Evolutionary conservation across 2,113 vertebrate species (phyloP), one percentile per base, ranked within the genome.

Genomic region (Colaptes auratus): DNA sequence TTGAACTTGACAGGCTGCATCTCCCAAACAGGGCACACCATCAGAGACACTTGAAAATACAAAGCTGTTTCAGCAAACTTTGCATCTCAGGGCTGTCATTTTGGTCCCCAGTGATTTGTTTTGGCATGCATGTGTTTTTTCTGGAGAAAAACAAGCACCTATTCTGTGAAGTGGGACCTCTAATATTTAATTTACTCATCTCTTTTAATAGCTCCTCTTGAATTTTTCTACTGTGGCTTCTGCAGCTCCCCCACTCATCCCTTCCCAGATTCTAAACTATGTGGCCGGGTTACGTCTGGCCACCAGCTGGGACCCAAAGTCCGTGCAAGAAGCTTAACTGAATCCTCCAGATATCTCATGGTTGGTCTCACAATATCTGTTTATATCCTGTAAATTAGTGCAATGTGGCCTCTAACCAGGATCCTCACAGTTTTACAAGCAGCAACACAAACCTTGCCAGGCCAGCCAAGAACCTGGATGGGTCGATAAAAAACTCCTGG

Each of bases 331-430:
- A 79, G 82, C 70, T 95, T 93, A 95, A 55, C 69, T 70, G 94
- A 91, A 92, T 92, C 81, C 46, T 95, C 82, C 58, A 58, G 48
- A 8, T 93, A 90, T 92, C 91, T 88, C 86, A 84, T 64, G 80
- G 75, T 72, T 92, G 86, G 87, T 73, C 91, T 91, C 76, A 87
- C 56, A 75, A 25, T 90, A 88, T 95, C 86, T 95, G 90, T 86
- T 92, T 92, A 90, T 94, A 52, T 91, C 55, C 92, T 86, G 81
- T 85, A 96, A 96, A 96, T 90, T 79, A 94, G 69, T 79, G 71
- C 70, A 80, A 42, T 59, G 86, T 84, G 73, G 86, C 27, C 81
- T 65, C 78, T 91, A 91, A 95, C 65, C 89, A 91, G 75, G 79
- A 79, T 82, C 70, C 70, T 95, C 74, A 28, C 69, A 87, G 77